Evolutionary conservation across 1,140 invertebrate species (phyloP).

Genomic region (Bombus vancouverensis): DNA sequence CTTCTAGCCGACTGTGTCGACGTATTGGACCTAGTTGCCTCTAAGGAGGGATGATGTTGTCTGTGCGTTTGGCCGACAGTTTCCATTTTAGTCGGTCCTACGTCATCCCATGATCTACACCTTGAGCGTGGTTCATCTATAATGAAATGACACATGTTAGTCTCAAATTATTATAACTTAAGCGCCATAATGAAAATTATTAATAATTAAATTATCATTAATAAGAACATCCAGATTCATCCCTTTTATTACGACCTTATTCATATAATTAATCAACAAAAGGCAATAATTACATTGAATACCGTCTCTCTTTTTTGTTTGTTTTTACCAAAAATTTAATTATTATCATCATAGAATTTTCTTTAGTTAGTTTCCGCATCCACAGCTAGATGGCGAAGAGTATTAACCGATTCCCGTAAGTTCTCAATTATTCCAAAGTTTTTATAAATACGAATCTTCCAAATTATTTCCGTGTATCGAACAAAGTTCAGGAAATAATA

Average conservation of each 20-base stretch:
- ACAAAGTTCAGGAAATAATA: not conserved
- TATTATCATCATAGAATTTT: not conserved
- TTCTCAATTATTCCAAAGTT: not conserved
- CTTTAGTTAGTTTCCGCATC: not conserved
- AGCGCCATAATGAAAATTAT: not conserved
- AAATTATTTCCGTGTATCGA: not conserved
- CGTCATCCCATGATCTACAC: slow-evolving; percentile 85
- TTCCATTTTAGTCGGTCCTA: slow-evolving; percentile 80
- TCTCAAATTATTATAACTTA: not conserved
- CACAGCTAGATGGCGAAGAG: not conserved
- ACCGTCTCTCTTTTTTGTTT: not conserved
- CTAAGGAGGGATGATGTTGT: slow-evolving; percentile 74
- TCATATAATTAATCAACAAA: not conserved
- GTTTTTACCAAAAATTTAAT: not conserved
- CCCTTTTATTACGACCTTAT: not conserved
- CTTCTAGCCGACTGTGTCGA: slow-evolving; percentile 82
- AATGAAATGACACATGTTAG: slow-evolving; percentile 36
- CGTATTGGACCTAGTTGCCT: slow-evolving; percentile 78
- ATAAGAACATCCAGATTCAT: not conserved
- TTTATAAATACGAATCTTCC: not conserved
- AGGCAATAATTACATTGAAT: not conserved
- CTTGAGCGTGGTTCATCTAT: slow-evolving; percentile 85
- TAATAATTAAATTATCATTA: not conserved
- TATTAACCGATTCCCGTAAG: not conserved
- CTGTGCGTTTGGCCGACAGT: slow-evolving; percentile 73